phyloP scores from a whole-genome alignment of 2,113 vertebrate genomes.

The Saguinus midas region DNA sequence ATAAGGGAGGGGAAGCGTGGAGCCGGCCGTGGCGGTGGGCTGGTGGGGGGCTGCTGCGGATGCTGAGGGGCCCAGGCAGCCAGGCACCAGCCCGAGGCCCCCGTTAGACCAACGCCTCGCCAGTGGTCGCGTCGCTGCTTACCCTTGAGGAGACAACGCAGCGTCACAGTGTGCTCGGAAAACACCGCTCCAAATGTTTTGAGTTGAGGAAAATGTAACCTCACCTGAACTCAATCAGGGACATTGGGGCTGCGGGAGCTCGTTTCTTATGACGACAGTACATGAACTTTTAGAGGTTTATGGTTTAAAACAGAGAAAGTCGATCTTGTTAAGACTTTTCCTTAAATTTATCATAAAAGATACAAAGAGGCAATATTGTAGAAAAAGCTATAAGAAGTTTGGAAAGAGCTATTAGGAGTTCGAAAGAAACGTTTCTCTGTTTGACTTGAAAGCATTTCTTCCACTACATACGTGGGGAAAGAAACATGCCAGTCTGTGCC shows the following conservation, averaged over 20 bases:
- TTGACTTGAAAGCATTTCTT: neutral
- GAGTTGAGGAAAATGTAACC: neutral
- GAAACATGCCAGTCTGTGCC: rapidly evolving
- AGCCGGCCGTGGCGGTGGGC: too few species aligned
- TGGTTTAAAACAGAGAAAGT: rapidly evolving
- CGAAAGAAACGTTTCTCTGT: neutral
- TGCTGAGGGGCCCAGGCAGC: rapidly evolving
- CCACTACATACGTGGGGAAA: too few species aligned
- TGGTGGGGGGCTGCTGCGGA: rapidly evolving
- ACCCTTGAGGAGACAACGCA: too few species aligned
- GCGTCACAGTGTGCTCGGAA: rapidly evolving
- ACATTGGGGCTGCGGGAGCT: neutral
- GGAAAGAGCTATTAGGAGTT: rapidly evolving
- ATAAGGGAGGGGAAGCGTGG: neutral
- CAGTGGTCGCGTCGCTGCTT: too few species aligned
- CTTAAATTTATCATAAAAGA: neutral
- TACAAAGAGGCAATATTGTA: too few species aligned
- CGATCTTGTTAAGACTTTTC: neutral
- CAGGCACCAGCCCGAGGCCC: neutral
- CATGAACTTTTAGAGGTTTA: too few species aligned
- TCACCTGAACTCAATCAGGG: neutral
- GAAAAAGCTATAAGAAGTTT: rapidly evolving
- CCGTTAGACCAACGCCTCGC: rapidly evolving
- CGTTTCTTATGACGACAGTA: neutral
- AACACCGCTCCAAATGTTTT: neutral